These are phyloP conservation scores for Camptogramma bilineatum DNA, from an alignment of 2,888 invertebrate species.

Conservation along the genomic window DNA sequence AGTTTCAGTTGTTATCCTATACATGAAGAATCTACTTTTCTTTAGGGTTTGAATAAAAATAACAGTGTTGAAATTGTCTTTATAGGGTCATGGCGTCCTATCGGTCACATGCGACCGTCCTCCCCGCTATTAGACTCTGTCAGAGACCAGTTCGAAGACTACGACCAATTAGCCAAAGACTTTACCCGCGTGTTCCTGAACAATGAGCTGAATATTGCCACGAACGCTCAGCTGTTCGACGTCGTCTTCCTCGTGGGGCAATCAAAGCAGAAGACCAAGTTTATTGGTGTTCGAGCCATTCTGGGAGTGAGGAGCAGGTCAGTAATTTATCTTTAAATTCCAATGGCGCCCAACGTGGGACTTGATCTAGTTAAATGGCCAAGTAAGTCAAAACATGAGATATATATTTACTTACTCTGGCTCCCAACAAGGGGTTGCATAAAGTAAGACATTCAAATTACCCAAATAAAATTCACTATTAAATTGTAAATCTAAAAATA, in stretches of 20 bases:
- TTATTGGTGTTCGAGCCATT: constrained; percentile 96
- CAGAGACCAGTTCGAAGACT: constrained; percentile 96
- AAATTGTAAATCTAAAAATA: no score
- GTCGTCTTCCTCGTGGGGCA: constrained; percentile 96
- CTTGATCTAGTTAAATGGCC: not conserved
- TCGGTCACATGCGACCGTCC: constrained; percentile 97
- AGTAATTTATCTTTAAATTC: not conserved
- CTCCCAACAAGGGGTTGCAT: no score
- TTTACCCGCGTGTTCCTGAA: constrained; percentile 96
- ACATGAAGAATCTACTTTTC: no score
- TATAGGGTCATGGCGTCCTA: constrained; percentile 95
- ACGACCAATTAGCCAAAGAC: constrained; percentile 96
- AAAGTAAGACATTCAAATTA: no score
- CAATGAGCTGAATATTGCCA: constrained; percentile 90
- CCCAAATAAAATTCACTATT: no score
- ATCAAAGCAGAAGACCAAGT: constrained; percentile 95
- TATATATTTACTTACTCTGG: no score
- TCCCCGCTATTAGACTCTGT: constrained; percentile 96
- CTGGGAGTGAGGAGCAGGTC: constrained; percentile 95
- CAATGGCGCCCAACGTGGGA: constrained; percentile 13
- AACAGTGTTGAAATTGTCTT: no score
- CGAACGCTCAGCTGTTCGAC: constrained; percentile 94
- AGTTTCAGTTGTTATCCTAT: not conserved
- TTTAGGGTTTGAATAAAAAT: no score
- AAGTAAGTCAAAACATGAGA: not conserved